Evolutionary conservation across 2,888 invertebrate species (phyloP).

Genomic region (Megalurothrips usitatus): DNA sequence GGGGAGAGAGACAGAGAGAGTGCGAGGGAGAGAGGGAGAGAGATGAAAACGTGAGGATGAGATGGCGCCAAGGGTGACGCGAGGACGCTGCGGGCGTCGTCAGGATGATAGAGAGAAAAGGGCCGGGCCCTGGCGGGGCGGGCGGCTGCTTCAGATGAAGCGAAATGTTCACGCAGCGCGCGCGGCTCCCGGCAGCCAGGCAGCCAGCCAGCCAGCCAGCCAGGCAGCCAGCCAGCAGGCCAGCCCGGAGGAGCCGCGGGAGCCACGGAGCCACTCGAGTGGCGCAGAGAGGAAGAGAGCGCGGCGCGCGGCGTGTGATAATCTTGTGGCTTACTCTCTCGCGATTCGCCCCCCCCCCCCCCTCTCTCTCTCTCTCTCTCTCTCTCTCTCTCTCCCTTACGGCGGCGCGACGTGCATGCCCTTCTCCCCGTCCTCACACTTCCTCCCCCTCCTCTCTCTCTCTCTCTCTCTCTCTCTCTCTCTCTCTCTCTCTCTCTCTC

Average conservation of each 20-base stretch:
- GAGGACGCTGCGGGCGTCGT: not conserved
- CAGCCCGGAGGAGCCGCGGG: too few relatives aligned
- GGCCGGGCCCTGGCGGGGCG: not conserved
- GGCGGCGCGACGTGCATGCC: too few relatives aligned
- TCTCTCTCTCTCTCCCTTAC: not conserved
- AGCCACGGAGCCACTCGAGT: too few relatives aligned
- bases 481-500: too few relatives aligned
- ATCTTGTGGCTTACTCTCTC: not conserved
- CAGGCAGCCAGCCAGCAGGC: too few relatives aligned
- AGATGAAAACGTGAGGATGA: constrained; percentile 12
- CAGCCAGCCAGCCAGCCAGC: not conserved
- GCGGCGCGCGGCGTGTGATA: not conserved
- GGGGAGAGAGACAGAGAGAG: not conserved
- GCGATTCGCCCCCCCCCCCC: not conserved
- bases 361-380: not conserved
- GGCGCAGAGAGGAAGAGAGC: too few relatives aligned
- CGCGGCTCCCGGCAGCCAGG: not conserved
- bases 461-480: too few relatives aligned
- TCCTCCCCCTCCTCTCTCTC: too few relatives aligned
- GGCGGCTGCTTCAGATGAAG: not conserved
- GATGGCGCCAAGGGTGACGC: not conserved
- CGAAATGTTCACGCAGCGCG: not conserved
- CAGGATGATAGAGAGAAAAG: constrained; percentile 15
- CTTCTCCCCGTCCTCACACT: not conserved
- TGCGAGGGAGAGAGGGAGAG: not conserved